Evolutionary conservation across 1,140 invertebrate genomes (phyloP), one percentile per base, ranked within the genome.

Genomic region (Phortica variegata): DNA sequence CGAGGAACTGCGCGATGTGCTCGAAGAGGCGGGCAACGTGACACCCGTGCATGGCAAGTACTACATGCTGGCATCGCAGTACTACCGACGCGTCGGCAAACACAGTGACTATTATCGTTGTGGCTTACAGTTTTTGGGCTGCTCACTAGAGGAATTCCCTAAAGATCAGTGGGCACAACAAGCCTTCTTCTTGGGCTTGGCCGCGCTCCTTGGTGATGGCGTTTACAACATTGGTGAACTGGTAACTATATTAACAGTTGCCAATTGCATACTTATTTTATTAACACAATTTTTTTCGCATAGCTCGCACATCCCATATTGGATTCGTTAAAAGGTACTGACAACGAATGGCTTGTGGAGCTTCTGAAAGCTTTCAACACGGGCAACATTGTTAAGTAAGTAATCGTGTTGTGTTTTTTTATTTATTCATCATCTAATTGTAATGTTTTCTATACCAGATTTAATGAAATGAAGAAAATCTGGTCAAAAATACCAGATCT

Each of bases 201-300:
- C 97, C 8, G 96, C 95, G 1, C 82, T 99, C 9, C 76, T 98
- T 1, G 96, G 95, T 8, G 91, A 98, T 65, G 91, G 90, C 31
- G 91, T 99, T 13, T 99, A 98, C 76, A 99, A 99, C 77, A 88
- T 99, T 65, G 96, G 95, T 1, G 97, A 99, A 80, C 78, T 99
- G 65, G 85, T 90, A 65, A 77, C 20, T 19, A 23, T 20, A 45
- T 33, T 16, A 29, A 39, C 1, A 19, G 2, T 34, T 52, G 8
- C 20, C n/a, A n/a, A n/a, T n/a, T 26, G 17, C 17, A 18, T 47
- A 38, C 13, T 34, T 34, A 29, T 29, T 33, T 18, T 7, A 13
- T 39, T 40, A 2, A 38, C n/a, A n/a, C n/a, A 21, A 29, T 33
- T 10, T 33, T 29, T 51, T 40, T 52, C 46, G 70, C 73, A 29